Evolutionary conservation across 2,888 invertebrate species (phyloP), one percentile per base, ranked within the genome.

Genomic region (Hydraecia micacea): DNA sequence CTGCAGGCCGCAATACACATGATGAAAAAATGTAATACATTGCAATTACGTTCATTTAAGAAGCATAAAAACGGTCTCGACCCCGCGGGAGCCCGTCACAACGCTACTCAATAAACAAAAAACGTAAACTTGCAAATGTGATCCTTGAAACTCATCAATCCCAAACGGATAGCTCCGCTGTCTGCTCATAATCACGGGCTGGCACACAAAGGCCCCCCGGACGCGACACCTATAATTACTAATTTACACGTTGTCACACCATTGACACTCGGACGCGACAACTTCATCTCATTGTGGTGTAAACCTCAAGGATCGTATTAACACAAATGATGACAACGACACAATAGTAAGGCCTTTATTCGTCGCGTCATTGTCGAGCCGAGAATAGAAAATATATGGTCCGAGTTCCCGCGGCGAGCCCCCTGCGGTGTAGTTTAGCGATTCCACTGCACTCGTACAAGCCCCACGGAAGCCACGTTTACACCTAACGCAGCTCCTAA

Each of bases 241-340:
- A 96, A 96, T 96, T 95, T 95, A 96, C 93, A 95, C 94, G 95
- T 96, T 95, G 95, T 95, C 96, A 94, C 95, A 93, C 94, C 94
- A 96, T 96, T 96, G 95, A 96, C 93, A 93, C 91, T 92, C 92
- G 91, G 93, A 93, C 92, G 92, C 91, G 95, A 96, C 94, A 93
- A 94, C 96, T 95, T 94, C 96, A 95, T 95, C 92, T 91, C 94
- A 94, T 96, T 97, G 96, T 97, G 94, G 95, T 92, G 94, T 92
- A 96, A 97, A 96, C 96, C 96, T 96, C 96, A 95, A 96, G 95
- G 95, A 95, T 95, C 95, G 95, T 95, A 97, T 96, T 96, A 96
- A 96, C 96, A 96, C 95, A 95, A 95, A 96, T 94, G 96, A 96
- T 96, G 96, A 97, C 96, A 96, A 95, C 93, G 92, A 91, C 86